Evolutionary conservation across 2,113 vertebrate species (phyloP).

Genomic region (Meriones unguiculatus): DNA sequence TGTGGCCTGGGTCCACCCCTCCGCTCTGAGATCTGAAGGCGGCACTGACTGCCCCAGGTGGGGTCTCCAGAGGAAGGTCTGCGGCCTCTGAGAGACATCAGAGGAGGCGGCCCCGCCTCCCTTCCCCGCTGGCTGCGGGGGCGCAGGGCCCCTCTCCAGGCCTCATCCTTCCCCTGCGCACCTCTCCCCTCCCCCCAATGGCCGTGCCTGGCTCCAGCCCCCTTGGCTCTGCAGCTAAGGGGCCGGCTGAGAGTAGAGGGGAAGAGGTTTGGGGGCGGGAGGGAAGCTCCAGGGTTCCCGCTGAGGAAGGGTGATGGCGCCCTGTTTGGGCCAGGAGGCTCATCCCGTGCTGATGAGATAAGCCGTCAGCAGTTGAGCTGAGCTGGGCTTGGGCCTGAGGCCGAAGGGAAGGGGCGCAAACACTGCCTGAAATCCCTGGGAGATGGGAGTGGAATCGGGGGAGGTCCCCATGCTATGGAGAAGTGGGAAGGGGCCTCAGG

Average conservation of each 20-base stretch:
- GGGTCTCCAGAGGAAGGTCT: slow-evolving; percentile 33
- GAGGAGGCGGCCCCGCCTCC: neutral
- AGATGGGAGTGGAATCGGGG: neutral
- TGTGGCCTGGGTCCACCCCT: neutral
- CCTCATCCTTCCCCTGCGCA: slow-evolving; percentile 71
- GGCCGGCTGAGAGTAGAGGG: slow-evolving; percentile 43
- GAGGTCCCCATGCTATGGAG: neutral
- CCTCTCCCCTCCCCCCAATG: slow-evolving; percentile 72
- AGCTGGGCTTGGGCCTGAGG: slow-evolving; percentile 8
- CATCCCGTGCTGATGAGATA: slow-evolving; percentile 64
- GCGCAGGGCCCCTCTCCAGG: slow-evolving; percentile 48
- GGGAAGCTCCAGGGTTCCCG: slow-evolving; percentile 49
- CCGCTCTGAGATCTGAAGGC: neutral
- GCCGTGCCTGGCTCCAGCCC: slow-evolving; percentile 49
- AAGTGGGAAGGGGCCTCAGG: neutral
- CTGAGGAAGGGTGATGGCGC: slow-evolving; percentile 51
- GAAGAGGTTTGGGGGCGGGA: slow-evolving; percentile 43
- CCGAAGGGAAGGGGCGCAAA: slow-evolving; percentile 15
- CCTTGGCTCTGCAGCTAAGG: slow-evolving; percentile 51
- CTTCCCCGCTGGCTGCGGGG: slow-evolving; percentile 2
- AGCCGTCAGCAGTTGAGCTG: slow-evolving; percentile 72
- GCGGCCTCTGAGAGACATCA: neutral
- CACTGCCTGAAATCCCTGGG: neutral
- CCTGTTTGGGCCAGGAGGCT: slow-evolving; percentile 52
- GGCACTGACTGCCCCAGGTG: slow-evolving; percentile 52